These are phyloP conservation scores for Laterallus jamaicensis DNA, from an alignment of 2,113 vertebrate species.

Conservation along the genomic window DNA sequence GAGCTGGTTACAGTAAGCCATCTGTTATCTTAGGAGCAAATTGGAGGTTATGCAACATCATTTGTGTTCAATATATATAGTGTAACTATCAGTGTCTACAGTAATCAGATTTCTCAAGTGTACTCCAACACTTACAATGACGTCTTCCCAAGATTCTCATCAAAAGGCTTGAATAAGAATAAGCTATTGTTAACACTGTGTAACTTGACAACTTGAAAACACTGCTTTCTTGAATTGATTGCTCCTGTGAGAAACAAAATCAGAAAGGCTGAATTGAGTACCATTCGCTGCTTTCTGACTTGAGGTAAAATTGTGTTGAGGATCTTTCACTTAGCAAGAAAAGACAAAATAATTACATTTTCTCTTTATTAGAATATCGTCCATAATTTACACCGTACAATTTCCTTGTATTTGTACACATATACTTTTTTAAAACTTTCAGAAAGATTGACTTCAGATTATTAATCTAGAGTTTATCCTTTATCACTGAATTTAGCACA, in stretches of 20 bases:
- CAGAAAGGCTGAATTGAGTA: not conserved
- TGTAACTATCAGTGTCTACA: not conserved
- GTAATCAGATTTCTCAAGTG: conserved; percentile 16
- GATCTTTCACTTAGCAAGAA: not conserved
- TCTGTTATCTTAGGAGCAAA: conserved; percentile 8
- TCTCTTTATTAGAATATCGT: not conserved
- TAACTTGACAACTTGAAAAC: not conserved
- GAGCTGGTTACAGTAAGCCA: not conserved
- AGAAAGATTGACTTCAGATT: not conserved
- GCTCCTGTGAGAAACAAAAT: not conserved
- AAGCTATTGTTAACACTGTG: not conserved
- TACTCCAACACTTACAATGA: not conserved
- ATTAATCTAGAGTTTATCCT: not conserved
- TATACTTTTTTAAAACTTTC: not conserved
- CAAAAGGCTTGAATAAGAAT: conserved; percentile 8
- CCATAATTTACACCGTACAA: not conserved
- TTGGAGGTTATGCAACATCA: not conserved
- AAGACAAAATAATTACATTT: not conserved
- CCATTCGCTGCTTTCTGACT: not conserved
- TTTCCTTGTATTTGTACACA: not conserved
- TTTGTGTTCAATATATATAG: not conserved
- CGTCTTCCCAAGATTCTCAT: not conserved
- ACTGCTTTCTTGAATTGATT: conserved; percentile 14
- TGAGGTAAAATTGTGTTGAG: not conserved
- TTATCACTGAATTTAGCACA: not conserved